Evolutionary conservation across 2,113 vertebrate species (phyloP), one percentile per base, ranked within the genome.

Genomic region (Lycocorax pyrrhopterus): DNA sequence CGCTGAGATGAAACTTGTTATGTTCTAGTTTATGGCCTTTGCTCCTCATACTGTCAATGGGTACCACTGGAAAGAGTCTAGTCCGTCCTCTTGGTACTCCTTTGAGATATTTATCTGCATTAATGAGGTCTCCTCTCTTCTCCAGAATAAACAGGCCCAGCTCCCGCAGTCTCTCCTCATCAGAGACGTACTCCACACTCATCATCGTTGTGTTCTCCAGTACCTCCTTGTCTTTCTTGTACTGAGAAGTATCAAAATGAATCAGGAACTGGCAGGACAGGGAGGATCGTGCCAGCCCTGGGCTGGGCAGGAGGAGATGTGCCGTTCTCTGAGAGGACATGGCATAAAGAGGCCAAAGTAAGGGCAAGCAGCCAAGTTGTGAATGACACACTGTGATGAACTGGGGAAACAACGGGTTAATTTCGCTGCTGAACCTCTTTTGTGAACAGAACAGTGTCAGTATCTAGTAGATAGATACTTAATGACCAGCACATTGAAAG

Each of bases 131-230:
- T n/a, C 33, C 35, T 35, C 53, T 35, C 35, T 52, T 59, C 30
- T 67, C 27, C 27, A 44, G 59, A 44, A 9, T 33, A 16, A 81
- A 6, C 9, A 67, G 46, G 13, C 33, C 7, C 19, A 18, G 78
- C 3, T 60, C 33, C 16, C 0, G 0, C 16, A 21, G 13, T 52
- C 16, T 44, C 23, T 39, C 16, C 37, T 46, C 20, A 13, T 22
- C 25, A 35, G 23, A n/a, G 33, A 59, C 7, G 7, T 53, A 46
- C 25, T 53, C 25, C 30, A 46, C 33, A 6, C 33, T 46, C 37
- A 52, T 14, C 27, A 25, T 10, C 11, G 51, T 52, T 30, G 19
- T 53, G 46, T n/a, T 68, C 60, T 64, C 7, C 35, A 15, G 35
- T 26, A n/a, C 5, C 11, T 59, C 29, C 23, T 26, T 41, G 16